Conservation (phyloP, 2,797 vertebrate genomes). For the Amblyopsis hoosieri region DNA sequence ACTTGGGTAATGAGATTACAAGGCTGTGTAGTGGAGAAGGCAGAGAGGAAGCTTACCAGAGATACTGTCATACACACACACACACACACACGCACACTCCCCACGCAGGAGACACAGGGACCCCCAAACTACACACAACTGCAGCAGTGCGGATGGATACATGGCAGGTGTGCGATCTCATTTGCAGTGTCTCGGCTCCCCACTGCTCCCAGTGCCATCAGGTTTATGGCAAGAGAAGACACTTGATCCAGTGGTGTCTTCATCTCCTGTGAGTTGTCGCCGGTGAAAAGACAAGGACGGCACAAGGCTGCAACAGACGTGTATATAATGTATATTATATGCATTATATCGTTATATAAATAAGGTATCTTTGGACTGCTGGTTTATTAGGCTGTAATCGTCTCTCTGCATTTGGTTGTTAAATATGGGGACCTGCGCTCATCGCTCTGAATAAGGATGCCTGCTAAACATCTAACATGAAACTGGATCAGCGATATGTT, state of each 20-base stretch:
- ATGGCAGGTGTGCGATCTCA: conserved; percentile 54
- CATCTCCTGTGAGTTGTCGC: conserved; percentile 26
- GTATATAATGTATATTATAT: conserved; percentile 9
- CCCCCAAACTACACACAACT: conserved; percentile 15
- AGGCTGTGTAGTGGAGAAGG: conserved; percentile 43
- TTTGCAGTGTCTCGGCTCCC: conserved; percentile 38
- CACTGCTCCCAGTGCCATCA: conserved; percentile 28
- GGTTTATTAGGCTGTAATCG: background rate
- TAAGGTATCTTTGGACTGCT: background rate
- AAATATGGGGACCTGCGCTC: background rate
- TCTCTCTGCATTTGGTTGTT: background rate
- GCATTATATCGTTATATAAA: conserved; percentile 4
- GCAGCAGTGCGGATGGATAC: conserved; percentile 20
- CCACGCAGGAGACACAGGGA: conserved; percentile 26
- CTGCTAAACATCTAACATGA: conserved; percentile 16
- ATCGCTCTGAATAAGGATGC: background rate
- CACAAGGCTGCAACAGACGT: background rate
- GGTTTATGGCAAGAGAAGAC: conserved; percentile 40
- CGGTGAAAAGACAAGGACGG: background rate
- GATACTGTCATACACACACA: conserved; percentile 40
- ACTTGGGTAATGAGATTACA: conserved; percentile 71
- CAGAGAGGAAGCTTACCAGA: conserved; percentile 57
- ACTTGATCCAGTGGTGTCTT: conserved; percentile 47
- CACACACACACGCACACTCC: conserved; percentile 16
- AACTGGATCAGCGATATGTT: conserved; percentile 7